Conservation (phyloP, 64 coral and sea anemone species). For the Dendronephthya gigantea region DNA sequence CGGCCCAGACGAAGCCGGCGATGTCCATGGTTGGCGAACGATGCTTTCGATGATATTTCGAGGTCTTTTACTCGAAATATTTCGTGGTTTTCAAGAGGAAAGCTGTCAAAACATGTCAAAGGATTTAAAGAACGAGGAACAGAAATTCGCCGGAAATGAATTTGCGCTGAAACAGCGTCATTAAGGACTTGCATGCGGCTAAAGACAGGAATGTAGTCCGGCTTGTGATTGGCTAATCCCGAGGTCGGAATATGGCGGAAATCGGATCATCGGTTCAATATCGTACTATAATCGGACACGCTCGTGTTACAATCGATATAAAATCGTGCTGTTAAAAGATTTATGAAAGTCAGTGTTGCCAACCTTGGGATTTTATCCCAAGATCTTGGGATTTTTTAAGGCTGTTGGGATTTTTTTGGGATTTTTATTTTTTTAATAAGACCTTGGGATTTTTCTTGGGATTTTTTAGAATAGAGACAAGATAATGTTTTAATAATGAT, state of each 20-base stretch:
- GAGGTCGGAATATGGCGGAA: background rate
- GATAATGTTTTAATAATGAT: no score
- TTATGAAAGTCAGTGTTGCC: background rate
- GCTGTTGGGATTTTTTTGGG: no score
- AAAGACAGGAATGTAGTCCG: background rate
- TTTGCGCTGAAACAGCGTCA: no score
- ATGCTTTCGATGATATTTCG: background rate
- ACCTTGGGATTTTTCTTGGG: no score
- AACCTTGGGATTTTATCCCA: no score
- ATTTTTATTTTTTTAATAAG: no score
- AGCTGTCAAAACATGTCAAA: background rate
- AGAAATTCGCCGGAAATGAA: background rate
- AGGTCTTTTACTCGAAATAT: background rate
- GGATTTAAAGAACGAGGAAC: background rate
- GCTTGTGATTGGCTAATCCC: background rate
- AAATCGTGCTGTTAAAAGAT: no score
- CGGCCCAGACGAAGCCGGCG: constrained; percentile 74
- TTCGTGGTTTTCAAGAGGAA: background rate
- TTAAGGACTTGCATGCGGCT: background rate
- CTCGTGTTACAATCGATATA: no score
- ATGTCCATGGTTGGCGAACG: constrained; percentile 39
- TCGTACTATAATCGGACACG: no score
- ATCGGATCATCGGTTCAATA: no score
- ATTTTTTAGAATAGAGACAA: no score
- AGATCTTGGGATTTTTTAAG: no score